Evolutionary conservation across 2,888 invertebrate species (phyloP), one percentile per base, ranked within the genome.

Genomic region (Allophyes oxyacanthae): DNA sequence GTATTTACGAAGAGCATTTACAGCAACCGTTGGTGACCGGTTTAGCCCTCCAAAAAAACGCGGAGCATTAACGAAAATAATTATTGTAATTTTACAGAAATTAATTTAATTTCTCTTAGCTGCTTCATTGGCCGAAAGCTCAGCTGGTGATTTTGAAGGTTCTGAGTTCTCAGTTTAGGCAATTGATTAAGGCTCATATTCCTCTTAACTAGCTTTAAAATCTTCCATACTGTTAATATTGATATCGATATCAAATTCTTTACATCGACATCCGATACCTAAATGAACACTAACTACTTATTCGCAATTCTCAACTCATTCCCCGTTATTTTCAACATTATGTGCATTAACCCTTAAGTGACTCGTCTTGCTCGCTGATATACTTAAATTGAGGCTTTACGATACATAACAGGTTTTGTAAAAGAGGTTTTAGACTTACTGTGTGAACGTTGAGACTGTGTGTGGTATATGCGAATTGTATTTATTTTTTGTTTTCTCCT

Each of bases 281-380:
- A 37, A 6, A 37, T 32, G 13, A 32, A 51, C n/a, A 40, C 14
- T 48, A 28, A 40, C 11, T 48, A 20, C 20, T 20, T 20, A 59
- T 58, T 59, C 30, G 33, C 51, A 38, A 66, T 66, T n/a, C 11
- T 4, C 28, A 32, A 37, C 1, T 48, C 34, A 65, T 26, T 25
- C 44, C 25, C 68, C 41, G 54, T 54, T 61, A 67, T 53, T 41
- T 45, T 14, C 46, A 43, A 38, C 37, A n/a, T 49, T 64, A 65
- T 82, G 81, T 79, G 78, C 80, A 81, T 77, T 48, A 61, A 79
- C 76, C 64, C 59, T 65, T 81, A 81, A 87, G 80, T 82, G 81
- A 78, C 72, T 76, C 67, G 73, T 78, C 73, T 68, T 72, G 72
- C 42, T 43, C 61, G 54, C 48, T 72, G 78, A 82, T 83, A 77